These are phyloP conservation scores for Phrynocephalus vlangalii DNA, from an alignment of 2,797 vertebrate genomes.

Conservation along the genomic window DNA sequence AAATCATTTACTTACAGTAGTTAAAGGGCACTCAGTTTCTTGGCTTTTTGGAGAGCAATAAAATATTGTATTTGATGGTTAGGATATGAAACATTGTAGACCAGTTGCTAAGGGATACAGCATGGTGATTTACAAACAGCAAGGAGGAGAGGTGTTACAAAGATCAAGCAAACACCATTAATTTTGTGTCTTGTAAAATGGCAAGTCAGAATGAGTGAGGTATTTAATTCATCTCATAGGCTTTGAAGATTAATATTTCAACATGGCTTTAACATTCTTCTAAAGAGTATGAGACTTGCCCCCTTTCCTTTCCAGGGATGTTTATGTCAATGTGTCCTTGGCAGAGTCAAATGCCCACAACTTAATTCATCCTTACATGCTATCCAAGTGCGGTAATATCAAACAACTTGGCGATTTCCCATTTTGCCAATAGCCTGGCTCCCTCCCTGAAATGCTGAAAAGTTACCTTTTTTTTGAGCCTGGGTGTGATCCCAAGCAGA, in stretches of 20 bases:
- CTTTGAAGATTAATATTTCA: conserved; percentile 51
- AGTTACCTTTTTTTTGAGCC: background rate
- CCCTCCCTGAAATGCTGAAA: accelerated
- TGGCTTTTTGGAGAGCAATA: conserved; percentile 8
- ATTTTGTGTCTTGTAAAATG: conserved; percentile 51
- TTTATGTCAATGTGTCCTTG: accelerated
- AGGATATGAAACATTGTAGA: conserved; percentile 29
- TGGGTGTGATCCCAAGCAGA: too few relatives aligned
- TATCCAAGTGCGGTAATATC: background rate
- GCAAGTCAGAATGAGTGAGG: conserved; percentile 22
- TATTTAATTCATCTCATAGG: conserved; percentile 29
- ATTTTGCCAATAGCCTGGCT: accelerated
- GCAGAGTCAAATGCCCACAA: background rate
- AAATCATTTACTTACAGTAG: background rate
- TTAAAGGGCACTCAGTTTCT: background rate
- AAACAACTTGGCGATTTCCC: background rate
- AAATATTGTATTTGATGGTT: background rate
- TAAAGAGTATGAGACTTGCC: background rate
- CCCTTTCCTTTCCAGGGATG: background rate
- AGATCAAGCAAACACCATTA: conserved; percentile 52
- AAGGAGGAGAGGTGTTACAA: conserved; percentile 30
- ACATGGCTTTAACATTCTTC: conserved; percentile 18
- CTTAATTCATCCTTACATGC: background rate
- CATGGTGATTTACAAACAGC: conserved; percentile 32
- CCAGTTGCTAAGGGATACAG: conserved; percentile 30